Evolutionary conservation across 1,140 invertebrate genomes (phyloP).

Genomic region (Papilio helenus): DNA sequence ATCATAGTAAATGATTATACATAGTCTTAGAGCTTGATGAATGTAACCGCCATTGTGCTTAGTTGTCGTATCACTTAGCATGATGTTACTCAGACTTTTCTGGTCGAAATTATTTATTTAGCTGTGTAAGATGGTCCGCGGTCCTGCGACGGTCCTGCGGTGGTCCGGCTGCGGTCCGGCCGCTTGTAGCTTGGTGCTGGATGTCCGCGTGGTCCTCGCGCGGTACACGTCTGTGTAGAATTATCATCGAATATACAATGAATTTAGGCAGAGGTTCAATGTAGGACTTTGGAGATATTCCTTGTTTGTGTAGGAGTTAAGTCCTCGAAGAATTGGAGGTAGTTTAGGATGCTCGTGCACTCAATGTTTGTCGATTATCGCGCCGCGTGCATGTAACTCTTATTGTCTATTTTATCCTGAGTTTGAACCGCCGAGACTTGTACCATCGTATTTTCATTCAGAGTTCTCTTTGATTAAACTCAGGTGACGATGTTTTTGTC

Average conservation of each 20-base stretch:
- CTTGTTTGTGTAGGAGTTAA: slow-evolving; percentile 5
- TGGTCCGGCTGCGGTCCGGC: background rate
- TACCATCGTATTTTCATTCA: no score
- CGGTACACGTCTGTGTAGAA: slow-evolving; percentile 9
- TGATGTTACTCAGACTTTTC: slow-evolving; percentile 75
- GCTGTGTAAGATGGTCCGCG: slow-evolving; percentile 39
- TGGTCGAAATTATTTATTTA: slow-evolving; percentile 67
- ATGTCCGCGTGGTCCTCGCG: background rate
- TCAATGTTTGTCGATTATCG: slow-evolving; percentile 12
- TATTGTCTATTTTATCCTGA: background rate
- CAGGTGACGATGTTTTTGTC: no score
- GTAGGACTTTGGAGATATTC: slow-evolving; percentile 5
- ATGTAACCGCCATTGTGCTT: slow-evolving; percentile 81
- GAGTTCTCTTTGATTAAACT: no score
- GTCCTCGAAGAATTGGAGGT: slow-evolving; percentile 1
- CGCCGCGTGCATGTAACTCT: background rate
- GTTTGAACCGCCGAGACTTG: background rate
- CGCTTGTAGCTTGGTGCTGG: slow-evolving; percentile 30
- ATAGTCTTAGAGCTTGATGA: slow-evolving; percentile 80
- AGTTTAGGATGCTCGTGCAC: slow-evolving; percentile 29
- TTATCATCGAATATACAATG: slow-evolving; percentile 41
- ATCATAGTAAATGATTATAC: slow-evolving; percentile 66
- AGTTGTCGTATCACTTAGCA: slow-evolving; percentile 77
- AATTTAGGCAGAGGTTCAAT: slow-evolving; percentile 22
- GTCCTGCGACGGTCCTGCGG: background rate